These are phyloP conservation scores for Drosophila seclusa DNA, from an alignment of 2,888 invertebrate genomes.

Conservation along the genomic window DNA sequence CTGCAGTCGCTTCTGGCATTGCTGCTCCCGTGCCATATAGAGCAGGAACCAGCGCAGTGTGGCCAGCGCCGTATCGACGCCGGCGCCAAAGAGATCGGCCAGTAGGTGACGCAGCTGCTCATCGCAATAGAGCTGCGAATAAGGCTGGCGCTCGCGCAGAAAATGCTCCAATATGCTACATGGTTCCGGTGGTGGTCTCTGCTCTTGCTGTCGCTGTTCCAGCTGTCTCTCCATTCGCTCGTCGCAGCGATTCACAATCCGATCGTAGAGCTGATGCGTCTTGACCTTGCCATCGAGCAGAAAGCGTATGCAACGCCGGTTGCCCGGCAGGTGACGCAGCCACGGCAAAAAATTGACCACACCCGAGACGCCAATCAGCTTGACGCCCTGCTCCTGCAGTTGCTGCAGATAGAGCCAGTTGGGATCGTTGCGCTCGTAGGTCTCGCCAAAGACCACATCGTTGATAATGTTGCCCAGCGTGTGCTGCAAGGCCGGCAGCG, in stretches of 20 bases:
- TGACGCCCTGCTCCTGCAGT: constrained; percentile 93
- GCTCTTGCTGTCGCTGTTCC: constrained; percentile 6
- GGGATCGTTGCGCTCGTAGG: constrained; percentile 89
- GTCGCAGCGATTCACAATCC: constrained; percentile 87
- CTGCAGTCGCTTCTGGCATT: constrained; percentile 86
- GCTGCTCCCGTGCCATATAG: constrained; percentile 89
- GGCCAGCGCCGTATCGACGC: constrained; percentile 92
- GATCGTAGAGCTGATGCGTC: constrained; percentile 90
- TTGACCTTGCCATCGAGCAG: constrained; percentile 89
- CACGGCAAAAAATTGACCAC: constrained; percentile 94
- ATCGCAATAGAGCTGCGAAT: constrained; percentile 62
- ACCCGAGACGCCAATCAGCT: constrained; percentile 92
- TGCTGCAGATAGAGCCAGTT: constrained; percentile 92
- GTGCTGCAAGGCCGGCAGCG: constrained; percentile 85
- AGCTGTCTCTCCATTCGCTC: constrained; percentile 59
- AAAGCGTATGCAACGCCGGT: constrained; percentile 88
- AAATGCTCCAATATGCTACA: constrained; percentile 88
- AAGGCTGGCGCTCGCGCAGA: constrained; percentile 86
- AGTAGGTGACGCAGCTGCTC: constrained; percentile 89
- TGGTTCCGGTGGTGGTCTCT: constrained; percentile 1
- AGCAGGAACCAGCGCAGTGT: constrained; percentile 93
- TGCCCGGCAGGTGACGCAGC: constrained; percentile 88
- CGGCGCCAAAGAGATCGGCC: constrained; percentile 94
- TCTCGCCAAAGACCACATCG: constrained; percentile 91
- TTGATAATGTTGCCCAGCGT: constrained; percentile 92